These are phyloP conservation scores for Bilobella aurantiaca DNA, from an alignment of 1,140 invertebrate genomes.

Conservation along the genomic window DNA sequence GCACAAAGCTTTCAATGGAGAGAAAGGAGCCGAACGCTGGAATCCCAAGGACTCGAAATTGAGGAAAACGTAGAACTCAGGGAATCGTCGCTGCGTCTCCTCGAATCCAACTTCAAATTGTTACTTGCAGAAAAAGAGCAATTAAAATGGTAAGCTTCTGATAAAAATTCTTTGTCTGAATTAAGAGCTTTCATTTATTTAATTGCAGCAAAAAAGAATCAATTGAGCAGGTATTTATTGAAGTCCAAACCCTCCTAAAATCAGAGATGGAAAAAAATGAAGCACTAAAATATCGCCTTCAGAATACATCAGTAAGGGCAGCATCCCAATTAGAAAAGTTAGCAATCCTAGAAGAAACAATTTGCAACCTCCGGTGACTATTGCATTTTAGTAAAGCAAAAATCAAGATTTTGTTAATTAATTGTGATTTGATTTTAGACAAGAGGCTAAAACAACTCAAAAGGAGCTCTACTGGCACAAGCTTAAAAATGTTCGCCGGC, in stretches of 20 bases:
- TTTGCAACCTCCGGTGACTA: not conserved
- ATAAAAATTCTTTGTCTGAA: not conserved
- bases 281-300: not conserved
- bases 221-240: not conserved
- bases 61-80: not conserved
- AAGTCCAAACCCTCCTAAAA: not conserved
- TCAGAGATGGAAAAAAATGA: not conserved
- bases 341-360: not conserved
- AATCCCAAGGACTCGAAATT: not conserved
- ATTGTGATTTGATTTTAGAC: not conserved
- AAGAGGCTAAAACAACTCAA: not conserved
- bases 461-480: not conserved
- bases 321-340: not conserved
- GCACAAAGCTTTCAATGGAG: conserved; percentile 14
- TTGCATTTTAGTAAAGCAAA: not conserved
- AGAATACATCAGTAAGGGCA: not conserved
- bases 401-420: not conserved
- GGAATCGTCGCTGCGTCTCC: not conserved
- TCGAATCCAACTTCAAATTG: not conserved
- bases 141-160: not conserved
- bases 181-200: not conserved
- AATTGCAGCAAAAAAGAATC: not conserved
- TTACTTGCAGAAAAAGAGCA: not conserved
- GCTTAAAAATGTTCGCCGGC: not conserved
- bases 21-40: not conserved